A percentile compares a stretch with the other conserved stretches of the same genome.
Conservation (phyloP, 2,888 invertebrate species). For the Liopterus haemorrhoidalis region DNA sequence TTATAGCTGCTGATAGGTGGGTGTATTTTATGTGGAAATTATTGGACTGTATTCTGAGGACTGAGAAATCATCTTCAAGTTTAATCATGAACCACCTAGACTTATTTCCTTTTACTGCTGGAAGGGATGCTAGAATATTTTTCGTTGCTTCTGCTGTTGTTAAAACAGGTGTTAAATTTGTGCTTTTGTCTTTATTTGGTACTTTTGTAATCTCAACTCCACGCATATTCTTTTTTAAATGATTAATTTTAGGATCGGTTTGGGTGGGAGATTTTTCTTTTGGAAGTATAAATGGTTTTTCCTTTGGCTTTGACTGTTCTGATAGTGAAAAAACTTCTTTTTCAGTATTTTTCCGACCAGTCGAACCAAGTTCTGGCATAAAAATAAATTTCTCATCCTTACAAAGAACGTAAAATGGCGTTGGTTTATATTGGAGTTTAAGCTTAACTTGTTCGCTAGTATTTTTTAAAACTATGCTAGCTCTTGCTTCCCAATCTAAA, state of each 20-base stretch:
- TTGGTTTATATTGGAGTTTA: conserved; percentile 11
- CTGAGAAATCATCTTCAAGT: conserved; percentile 51
- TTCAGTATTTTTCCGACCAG: too few relatives aligned
- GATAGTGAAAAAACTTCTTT: too few relatives aligned
- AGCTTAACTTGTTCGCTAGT: conserved; percentile 12
- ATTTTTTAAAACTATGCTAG: conserved; percentile 20
- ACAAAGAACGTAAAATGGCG: too few relatives aligned
- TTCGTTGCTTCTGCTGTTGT: conserved; percentile 39
- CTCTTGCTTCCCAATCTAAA: conserved; percentile 24
- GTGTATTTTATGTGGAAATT: conserved; percentile 52
- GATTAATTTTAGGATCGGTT: too few relatives aligned
- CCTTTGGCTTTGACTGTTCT: too few relatives aligned
- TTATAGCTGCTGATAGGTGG: conserved; percentile 48
- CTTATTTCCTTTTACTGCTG: conserved; percentile 15
- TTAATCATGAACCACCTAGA: conserved; percentile 55
- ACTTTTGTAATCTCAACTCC: background rate
- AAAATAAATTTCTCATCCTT: too few relatives aligned
- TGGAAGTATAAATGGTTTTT: too few relatives aligned
- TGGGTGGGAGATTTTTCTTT: too few relatives aligned
- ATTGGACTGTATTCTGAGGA: conserved; percentile 49
- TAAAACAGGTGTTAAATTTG: conserved; percentile 29
- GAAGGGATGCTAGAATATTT: conserved; percentile 44
- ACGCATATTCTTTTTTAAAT: too few relatives aligned
- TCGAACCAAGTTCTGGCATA: too few relatives aligned
- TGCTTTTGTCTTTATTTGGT: too few relatives aligned